These are phyloP conservation scores for Caenorhabditis imperialis DNA, from an alignment of 2,888 invertebrate genomes.

Conservation along the genomic window DNA sequence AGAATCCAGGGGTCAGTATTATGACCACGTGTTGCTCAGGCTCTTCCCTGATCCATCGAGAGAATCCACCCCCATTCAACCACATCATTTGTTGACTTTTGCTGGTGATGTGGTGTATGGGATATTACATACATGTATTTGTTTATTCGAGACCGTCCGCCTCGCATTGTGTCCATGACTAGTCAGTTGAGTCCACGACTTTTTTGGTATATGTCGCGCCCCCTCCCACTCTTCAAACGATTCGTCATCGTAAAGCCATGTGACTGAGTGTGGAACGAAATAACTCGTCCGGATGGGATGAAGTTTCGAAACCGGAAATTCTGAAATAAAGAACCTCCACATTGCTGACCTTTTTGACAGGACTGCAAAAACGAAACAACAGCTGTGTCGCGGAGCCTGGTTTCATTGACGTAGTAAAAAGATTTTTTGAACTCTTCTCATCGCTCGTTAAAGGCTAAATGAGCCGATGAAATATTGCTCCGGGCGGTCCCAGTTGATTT, in stretches of 20 bases:
- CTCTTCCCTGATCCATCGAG: neutral
- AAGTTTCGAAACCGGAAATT: conserved; percentile 19
- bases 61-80: conserved; percentile 7
- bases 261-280: neutral
- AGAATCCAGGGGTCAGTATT: too few species aligned
- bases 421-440: conserved; percentile 15
- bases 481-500: conserved; percentile 19
- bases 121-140: conserved; percentile 44
- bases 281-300: neutral
- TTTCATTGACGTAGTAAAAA: conserved; percentile 33
- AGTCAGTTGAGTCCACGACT: conserved; percentile 16
- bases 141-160: conserved; percentile 26
- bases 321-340: conserved; percentile 15
- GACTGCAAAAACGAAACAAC: too few species aligned
- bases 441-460: conserved; percentile 2
- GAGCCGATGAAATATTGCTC: conserved; percentile 13
- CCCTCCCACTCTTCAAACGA: conserved; percentile 24
- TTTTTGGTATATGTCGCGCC: too few species aligned
- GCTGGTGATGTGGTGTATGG: conserved; percentile 29
- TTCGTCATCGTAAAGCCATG: conserved; percentile 13
- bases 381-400: too few species aligned
- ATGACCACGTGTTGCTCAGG: neutral
- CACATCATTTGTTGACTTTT: conserved; percentile 37
- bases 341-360: too few species aligned
- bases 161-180: conserved; percentile 6